Evolutionary conservation across 2,113 vertebrate genomes (phyloP), one percentile per base, ranked within the genome.

Genomic region (Nothobranchius kuhntae): DNA sequence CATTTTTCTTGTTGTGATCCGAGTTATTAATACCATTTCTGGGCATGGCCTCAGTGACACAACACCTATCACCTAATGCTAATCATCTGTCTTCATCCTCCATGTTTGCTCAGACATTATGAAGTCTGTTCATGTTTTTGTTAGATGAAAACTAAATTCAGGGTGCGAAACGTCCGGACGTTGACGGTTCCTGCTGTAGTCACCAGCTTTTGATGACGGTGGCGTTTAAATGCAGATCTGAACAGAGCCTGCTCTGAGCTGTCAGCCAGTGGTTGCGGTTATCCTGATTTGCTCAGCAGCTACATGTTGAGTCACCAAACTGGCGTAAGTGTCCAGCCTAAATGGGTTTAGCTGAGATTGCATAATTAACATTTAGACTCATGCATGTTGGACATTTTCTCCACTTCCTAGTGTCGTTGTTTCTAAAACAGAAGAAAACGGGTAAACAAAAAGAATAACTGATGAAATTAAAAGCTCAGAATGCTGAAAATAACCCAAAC

Each of bases 181-280:
- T 2, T 50, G 8, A 9, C 13, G 6, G 4, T 68, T 75, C 54
- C 71, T 71, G 50, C 48, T 65, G 13, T 13, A 62, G 38, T 58
- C 75, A 9, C 26, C 47, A 42, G 46, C 35, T 65, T 17, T 21
- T 42, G 21, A 45, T 13, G 13, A 65, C 60, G 57, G 17, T 62
- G 63, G 72, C 62, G 72, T 75, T 36, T 24, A 15, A 51, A 35
- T 72, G 44, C 61, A 51, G 11, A 79, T 77, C 24, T 75, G 26
- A 73, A 58, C 53, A 24, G 24, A 48, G 30, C 35, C 24, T 9
- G 15, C n/a, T 17, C 3, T 17, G 14, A 61, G 64, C 45, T 54
- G 42, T 35, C 56, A 64, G 40, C 48, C 55, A 40, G n/a, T 26
- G 14, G 38, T 8, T 61, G 38, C 9, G 2, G 44, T 14, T 67